Evolutionary conservation across 1,140 invertebrate species (phyloP), one percentile per base, ranked within the genome.

Genomic region (Ostrea edulis): DNA sequence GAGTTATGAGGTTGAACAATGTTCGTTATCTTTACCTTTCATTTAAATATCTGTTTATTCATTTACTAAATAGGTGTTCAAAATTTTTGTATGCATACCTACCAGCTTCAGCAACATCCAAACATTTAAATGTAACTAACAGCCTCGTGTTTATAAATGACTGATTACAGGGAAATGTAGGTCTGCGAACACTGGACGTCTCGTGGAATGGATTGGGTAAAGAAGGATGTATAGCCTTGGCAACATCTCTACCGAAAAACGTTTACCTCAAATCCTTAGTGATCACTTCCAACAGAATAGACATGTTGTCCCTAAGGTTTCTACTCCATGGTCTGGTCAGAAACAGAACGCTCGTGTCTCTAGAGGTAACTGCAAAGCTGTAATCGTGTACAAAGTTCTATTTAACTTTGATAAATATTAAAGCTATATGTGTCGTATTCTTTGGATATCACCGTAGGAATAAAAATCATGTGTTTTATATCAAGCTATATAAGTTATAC

Each of bases 201-300:
- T 90, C 93, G 2, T 94, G 93, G 93, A 94, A 94, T 85, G 93
- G 93, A 3, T 87, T 94, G 17, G 93, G 92, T 3, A 91, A 91
- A 68, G 93, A 94, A 53, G 93, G 93, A 4, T 93, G 93, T 88
- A 91, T 91, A 17, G 91, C 91, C 5, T 84, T 94, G 8, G 91
- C 90, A 14, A 82, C 88, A 54, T 87, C 93, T 8, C 87, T 94
- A 44, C 89, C 89, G 7, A 87, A 88, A 62, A 94, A 94, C 83
- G 89, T 82, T 11, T 90, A 89, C 8, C 87, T 94, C 25, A 77
- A 82, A 22, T 88, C 90, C 29, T 87, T 94, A 20, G 91, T 93
- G 86, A 85, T 94, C 14, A 91, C 91, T 22, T 92, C 91, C 85
- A 94, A 94, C 83, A 85, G 93, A 86, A 91, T 94, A 44, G 93